These are phyloP conservation scores for Scrobipalpa costella DNA, from an alignment of 2,888 invertebrate species.

Conservation along the genomic window DNA sequence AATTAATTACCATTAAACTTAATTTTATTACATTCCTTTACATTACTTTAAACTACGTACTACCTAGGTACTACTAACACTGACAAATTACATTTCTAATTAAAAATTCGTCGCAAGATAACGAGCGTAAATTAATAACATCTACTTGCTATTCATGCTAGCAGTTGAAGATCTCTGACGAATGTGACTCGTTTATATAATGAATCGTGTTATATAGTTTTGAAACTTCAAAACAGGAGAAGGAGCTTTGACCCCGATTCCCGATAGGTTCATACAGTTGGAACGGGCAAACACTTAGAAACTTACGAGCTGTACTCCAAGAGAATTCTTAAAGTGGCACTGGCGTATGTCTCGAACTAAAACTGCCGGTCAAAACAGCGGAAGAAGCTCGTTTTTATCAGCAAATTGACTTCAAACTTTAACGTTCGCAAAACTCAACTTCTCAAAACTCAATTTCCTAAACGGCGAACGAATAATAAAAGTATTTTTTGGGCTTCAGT, in stretches of 20 bases:
- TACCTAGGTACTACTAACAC: not conserved
- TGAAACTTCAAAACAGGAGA: constrained; percentile 1
- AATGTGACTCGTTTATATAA: not conserved
- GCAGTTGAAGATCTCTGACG: not conserved
- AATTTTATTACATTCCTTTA: constrained; percentile 38
- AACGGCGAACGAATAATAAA: constrained; percentile 7
- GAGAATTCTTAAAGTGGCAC: constrained; percentile 20
- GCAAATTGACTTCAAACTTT: constrained; percentile 30
- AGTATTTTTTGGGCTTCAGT: constrained; percentile 16
- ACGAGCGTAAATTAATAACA: constrained; percentile 6
- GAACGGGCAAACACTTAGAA: constrained; percentile 18
- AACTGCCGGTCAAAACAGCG: constrained; percentile 20
- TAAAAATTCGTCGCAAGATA: constrained; percentile 9
- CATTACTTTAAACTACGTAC: constrained; percentile 26
- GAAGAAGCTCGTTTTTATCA: constrained; percentile 20
- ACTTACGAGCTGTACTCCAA: constrained; percentile 21
- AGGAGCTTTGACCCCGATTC: not conserved
- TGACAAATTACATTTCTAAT: constrained; percentile 22
- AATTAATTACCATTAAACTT: constrained; percentile 41
- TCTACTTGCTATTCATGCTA: constrained; percentile 17
- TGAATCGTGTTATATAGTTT: not conserved
- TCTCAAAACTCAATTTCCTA: constrained; percentile 30
- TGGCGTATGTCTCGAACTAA: constrained; percentile 20
- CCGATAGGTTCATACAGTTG: constrained; percentile 11
- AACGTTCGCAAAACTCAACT: constrained; percentile 36